These are phyloP conservation scores for Reticulitermes lucifugus DNA, from an alignment of 2,888 invertebrate genomes.

Conservation along the genomic window DNA sequence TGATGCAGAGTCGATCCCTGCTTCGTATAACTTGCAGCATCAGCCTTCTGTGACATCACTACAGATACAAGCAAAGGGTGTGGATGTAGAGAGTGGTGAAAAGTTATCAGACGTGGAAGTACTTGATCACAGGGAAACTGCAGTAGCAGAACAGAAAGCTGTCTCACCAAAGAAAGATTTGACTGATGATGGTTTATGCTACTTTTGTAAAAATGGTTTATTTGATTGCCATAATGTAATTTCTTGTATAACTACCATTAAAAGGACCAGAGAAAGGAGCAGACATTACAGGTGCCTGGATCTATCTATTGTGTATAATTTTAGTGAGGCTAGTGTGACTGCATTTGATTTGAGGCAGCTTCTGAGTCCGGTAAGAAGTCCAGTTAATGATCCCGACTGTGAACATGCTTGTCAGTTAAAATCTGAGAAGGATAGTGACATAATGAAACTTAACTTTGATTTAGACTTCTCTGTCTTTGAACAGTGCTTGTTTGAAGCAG, in stretches of 20 bases:
- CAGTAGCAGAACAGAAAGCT: background rate
- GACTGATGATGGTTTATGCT: background rate
- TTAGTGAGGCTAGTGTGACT: background rate
- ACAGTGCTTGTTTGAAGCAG: background rate
- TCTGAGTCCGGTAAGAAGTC: background rate
- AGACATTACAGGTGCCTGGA: background rate
- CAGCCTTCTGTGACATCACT: too few species aligned
- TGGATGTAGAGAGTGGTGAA: background rate
- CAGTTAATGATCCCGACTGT: background rate
- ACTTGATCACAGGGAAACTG: background rate
- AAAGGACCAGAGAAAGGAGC: background rate
- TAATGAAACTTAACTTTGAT: background rate
- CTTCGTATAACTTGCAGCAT: too few species aligned
- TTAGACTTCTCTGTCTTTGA: background rate
- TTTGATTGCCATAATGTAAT: slow-evolving; percentile 9
- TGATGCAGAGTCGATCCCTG: too few species aligned
- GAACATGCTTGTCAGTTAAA: background rate
- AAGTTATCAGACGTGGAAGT: background rate
- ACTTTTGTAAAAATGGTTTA: background rate
- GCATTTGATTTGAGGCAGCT: background rate
- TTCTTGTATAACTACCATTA: background rate
- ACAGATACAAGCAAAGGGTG: background rate
- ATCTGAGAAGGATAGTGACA: background rate
- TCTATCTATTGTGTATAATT: background rate
- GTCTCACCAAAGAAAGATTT: background rate